phyloP scores from a whole-genome alignment of 1,140 invertebrate species.

The Papilio dardanus region DNA sequence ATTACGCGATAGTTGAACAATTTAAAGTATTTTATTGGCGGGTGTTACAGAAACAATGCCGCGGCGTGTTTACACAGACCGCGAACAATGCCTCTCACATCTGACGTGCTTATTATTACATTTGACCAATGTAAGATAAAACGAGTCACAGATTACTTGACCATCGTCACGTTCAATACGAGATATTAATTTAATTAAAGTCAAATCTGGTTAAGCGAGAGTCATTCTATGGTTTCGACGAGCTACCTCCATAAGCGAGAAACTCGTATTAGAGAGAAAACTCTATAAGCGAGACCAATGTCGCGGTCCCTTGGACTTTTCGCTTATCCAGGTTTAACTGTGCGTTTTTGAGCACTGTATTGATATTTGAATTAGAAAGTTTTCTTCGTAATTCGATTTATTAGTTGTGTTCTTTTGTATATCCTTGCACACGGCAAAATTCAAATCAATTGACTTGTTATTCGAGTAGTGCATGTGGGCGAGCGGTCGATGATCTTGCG shows the following conservation, averaged over 20 bases:
- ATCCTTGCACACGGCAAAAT: not conserved
- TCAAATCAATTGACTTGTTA: slow-evolving; percentile 4
- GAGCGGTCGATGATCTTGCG: slow-evolving; percentile 20
- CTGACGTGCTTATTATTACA: slow-evolving; percentile 16
- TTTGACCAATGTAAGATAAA: slow-evolving; percentile 10
- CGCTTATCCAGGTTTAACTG: too few species aligned
- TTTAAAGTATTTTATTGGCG: slow-evolving; percentile 14
- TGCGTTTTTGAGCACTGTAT: not conserved
- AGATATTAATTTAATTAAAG: not conserved
- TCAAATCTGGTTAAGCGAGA: too few species aligned
- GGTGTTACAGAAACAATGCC: slow-evolving; percentile 5
- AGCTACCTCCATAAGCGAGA: too few species aligned
- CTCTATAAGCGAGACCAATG: too few species aligned
- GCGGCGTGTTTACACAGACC: slow-evolving; percentile 1
- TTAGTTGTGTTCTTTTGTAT: not conserved
- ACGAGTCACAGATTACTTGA: slow-evolving; percentile 12
- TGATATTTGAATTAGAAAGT: not conserved
- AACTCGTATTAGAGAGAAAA: too few species aligned
- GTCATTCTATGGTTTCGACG: too few species aligned
- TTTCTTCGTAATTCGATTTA: not conserved
- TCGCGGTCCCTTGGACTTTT: too few species aligned
- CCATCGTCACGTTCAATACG: not conserved
- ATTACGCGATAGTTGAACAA: slow-evolving; percentile 18
- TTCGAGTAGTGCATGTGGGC: slow-evolving; percentile 23
- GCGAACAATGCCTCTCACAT: slow-evolving; percentile 6